Base-by-base conservation (phyloP, 2,888 invertebrate genomes). In the Eristalis intricaria region DNA sequence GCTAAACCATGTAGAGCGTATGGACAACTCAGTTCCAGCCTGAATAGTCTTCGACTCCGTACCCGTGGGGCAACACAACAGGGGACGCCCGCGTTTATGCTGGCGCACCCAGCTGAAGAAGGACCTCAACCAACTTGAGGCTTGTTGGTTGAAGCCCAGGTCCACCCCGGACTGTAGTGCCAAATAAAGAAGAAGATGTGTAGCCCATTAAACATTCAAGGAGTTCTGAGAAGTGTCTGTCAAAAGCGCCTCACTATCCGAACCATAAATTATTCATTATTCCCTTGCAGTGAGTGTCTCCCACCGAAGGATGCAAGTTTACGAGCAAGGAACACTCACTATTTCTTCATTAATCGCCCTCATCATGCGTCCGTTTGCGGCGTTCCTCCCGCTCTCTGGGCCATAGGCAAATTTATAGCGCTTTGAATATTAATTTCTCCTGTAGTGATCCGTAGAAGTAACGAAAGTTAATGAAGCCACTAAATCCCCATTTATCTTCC, bases 381-480 rank as follows among this genome's bases (percentile, higher is more conserved):
- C 1, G 19, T n/a, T 2, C 15, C 50, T 2, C 15, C 50, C 50
- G 19, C 19, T 19, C 1, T 7, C 19, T 43, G 11, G 40, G 43
- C n/a, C 43, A 4, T 0, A 19, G 8, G 19, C 29, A 58, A 60
- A 58, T 58, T 60, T 60, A 35, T 38, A 8, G 50, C 50, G 8
- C 8, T 50, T 70, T 60, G 60, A 60, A 60, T 58, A 61, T 71
- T 43, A 43, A 71, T 71, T 43, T 23, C 8, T n/a, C 1, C 29
- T 19, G 32, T n/a, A 32, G 23, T 8, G 63, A 15, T 61, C 61
- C 19, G 29, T 29, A 26, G 29, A n/a, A 22, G 64, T 63, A 23
- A 50, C 50, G 50, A n/a, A 19, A 29, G 22, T 73, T 64, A 64
- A 73, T 73, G 43, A 73, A 64, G 63, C 26, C 50, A 19, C 19